Evolutionary conservation across 1,140 invertebrate genomes (phyloP).

Genomic region (Drosophila melanica): DNA sequence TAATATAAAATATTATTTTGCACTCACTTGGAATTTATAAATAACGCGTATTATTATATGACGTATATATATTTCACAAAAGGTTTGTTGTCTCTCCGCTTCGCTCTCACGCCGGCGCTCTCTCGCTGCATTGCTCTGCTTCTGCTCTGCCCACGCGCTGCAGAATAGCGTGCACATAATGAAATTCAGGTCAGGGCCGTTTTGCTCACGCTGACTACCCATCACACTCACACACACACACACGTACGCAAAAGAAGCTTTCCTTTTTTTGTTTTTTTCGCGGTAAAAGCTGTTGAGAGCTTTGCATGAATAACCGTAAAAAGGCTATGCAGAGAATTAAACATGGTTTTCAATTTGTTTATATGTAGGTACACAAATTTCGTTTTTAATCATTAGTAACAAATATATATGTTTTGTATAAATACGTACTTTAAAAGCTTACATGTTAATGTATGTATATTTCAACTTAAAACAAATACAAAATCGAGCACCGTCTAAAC

Average conservation of each 20-base stretch:
- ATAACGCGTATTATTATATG: not conserved
- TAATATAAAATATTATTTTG: not conserved
- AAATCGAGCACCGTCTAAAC: constrained; percentile 73
- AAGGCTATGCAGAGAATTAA: not conserved
- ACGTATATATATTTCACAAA: not conserved
- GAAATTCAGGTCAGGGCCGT: constrained; percentile 82
- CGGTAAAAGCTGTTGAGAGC: constrained; percentile 46
- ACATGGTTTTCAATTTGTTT: constrained; percentile 21
- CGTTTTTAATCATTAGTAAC: constrained; percentile 76
- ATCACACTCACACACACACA: constrained; percentile 27
- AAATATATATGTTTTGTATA: constrained; percentile 79
- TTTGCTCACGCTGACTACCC: constrained; percentile 70
- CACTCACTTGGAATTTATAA: not conserved
- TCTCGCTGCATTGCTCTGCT: constrained; percentile 30
- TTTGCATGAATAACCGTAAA: constrained; percentile 10
- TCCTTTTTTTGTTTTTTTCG: constrained; percentile 41
- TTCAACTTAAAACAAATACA: constrained; percentile 72
- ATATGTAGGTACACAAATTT: constrained; percentile 57
- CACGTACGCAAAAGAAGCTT: constrained; percentile 33
- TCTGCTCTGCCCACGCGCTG: constrained; percentile 69
- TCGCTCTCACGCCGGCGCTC: constrained; percentile 63
- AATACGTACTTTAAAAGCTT: constrained; percentile 71
- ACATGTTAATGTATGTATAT: constrained; percentile 62
- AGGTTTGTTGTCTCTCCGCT: not conserved
- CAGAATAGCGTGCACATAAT: constrained; percentile 72